phyloP scores from a whole-genome alignment of 1,140 invertebrate species.

The Diuraphis noxia region DNA sequence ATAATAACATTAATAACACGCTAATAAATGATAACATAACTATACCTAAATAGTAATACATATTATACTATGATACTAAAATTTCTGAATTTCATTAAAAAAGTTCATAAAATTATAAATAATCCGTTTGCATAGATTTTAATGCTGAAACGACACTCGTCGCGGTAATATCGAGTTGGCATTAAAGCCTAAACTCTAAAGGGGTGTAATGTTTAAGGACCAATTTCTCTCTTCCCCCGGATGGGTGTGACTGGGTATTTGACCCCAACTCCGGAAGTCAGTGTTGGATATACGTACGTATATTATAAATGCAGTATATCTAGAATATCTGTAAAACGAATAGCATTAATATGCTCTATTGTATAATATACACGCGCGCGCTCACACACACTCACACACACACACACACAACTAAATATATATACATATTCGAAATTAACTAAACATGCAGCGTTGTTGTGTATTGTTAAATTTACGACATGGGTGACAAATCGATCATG shows the following conservation, averaged over 20 bases:
- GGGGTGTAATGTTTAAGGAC: conserved; percentile 12
- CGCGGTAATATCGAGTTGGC: background rate
- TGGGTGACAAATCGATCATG: conserved; percentile 30
- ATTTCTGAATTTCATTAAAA: too few species aligned
- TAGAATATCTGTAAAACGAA: conserved; percentile 11
- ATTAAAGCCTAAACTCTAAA: background rate
- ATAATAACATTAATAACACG: too few species aligned
- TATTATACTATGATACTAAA: background rate
- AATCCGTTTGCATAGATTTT: background rate
- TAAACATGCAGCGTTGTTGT: background rate
- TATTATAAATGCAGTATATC: background rate
- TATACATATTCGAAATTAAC: background rate
- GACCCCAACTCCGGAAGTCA: conserved; percentile 36
- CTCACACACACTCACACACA: too few species aligned
- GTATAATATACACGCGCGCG: too few species aligned
- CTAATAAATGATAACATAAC: background rate
- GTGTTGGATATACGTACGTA: background rate
- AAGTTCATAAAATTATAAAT: background rate
- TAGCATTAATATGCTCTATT: background rate
- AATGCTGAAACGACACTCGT: background rate
- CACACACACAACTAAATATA: background rate
- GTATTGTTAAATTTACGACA: conserved; percentile 18
- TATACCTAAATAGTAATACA: too few species aligned
- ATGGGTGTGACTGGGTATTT: conserved; percentile 25
- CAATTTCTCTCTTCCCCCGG: background rate